Evolutionary conservation across 2,888 invertebrate genomes (phyloP).

Genomic region (Phyto melanocephala): DNA sequence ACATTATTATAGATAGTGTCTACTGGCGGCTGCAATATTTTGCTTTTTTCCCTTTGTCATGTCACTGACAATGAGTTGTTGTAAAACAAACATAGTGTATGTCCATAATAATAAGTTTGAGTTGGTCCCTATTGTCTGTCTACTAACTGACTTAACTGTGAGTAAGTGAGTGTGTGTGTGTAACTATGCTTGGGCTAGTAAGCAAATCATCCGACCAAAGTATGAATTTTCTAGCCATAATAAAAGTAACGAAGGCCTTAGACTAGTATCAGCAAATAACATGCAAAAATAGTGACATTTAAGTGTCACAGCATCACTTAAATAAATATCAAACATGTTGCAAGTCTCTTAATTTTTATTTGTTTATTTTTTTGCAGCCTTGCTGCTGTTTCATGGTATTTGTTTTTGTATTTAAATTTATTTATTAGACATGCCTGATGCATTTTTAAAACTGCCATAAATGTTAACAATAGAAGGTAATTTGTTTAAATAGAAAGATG

Average conservation of each 20-base stretch:
- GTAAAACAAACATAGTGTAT: constrained; percentile 13
- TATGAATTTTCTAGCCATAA: constrained; percentile 6
- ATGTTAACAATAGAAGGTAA: constrained; percentile 7
- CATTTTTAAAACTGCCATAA: constrained; percentile 47
- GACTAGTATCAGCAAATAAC: constrained; percentile 44
- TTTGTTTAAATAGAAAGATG: constrained; percentile 28
- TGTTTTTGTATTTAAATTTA: constrained; percentile 42
- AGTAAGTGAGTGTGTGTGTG: too few relatives aligned
- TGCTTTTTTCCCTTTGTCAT: constrained; percentile 30
- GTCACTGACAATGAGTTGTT: constrained; percentile 54
- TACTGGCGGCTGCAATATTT: constrained; percentile 45
- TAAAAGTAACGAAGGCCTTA: not conserved
- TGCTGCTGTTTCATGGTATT: not conserved
- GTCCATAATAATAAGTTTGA: constrained; percentile 21
- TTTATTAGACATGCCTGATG: constrained; percentile 54
- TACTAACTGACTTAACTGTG: constrained; percentile 11
- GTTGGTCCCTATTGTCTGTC: not conserved
- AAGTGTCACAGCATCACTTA: constrained; percentile 62
- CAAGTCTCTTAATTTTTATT: not conserved
- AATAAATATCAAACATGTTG: constrained; percentile 48
- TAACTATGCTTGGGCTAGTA: constrained; percentile 32
- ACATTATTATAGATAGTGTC: constrained; percentile 34
- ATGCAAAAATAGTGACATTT: constrained; percentile 51
- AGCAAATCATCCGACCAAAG: constrained; percentile 34
- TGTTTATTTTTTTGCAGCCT: not conserved